These are phyloP conservation scores for Corvus cornix DNA, from an alignment of 2,113 vertebrate species.

Conservation along the genomic window DNA sequence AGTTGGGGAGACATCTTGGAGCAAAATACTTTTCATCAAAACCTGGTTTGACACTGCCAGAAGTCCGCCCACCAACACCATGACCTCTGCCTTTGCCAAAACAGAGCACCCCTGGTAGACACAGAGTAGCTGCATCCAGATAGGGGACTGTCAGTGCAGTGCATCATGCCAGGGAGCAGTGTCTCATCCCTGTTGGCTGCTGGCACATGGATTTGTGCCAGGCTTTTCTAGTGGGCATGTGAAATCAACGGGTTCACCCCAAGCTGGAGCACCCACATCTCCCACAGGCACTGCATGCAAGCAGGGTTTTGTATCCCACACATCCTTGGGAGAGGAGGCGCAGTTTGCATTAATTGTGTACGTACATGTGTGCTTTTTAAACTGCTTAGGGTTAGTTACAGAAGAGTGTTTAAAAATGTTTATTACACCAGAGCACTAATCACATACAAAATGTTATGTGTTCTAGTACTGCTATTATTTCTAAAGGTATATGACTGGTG, in stretches of 20 bases:
- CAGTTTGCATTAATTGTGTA: neutral
- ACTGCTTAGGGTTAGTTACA: neutral
- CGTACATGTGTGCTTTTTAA: fast-evolving
- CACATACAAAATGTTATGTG: neutral
- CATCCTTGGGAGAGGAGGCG: fast-evolving
- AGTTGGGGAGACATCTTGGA: neutral
- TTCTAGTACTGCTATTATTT: neutral
- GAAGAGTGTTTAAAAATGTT: neutral
- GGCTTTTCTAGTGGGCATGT: neutral
- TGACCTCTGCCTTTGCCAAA: neutral
- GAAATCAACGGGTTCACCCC: fast-evolving
- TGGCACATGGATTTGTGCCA: fast-evolving
- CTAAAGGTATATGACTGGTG: neutral
- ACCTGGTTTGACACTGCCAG: neutral
- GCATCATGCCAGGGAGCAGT: neutral
- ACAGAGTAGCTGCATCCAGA: neutral
- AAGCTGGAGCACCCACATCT: neutral
- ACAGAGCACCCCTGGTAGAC: neutral
- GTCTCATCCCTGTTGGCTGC: neutral
- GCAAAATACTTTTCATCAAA: neutral
- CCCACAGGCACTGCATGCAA: neutral
- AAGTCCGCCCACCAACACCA: neutral
- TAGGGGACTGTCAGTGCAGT: neutral
- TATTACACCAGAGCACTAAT: neutral
- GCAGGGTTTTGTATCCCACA: neutral